phyloP scores from a whole-genome alignment of 2,888 invertebrate genomes.

The Rhamphomyia laevipes region DNA sequence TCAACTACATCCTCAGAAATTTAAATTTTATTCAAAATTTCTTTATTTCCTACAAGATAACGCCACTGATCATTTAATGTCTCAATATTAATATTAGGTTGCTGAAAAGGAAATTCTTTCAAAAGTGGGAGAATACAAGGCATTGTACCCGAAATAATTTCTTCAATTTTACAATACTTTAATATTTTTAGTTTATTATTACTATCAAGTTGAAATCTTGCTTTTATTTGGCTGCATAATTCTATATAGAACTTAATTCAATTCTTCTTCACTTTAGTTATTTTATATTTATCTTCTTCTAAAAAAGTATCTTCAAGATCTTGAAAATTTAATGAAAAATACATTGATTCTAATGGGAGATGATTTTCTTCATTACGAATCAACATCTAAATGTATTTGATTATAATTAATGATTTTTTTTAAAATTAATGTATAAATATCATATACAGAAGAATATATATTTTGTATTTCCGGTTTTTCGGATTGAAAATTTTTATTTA shows the following conservation, averaged over 20 bases:
- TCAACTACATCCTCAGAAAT: not conserved
- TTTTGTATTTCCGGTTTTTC: too few relatives aligned
- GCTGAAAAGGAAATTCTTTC: not conserved
- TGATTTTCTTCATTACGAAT: too few relatives aligned
- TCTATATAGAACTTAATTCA: slow-evolving; percentile 2
- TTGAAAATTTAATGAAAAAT: slow-evolving; percentile 4
- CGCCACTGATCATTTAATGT: slow-evolving; percentile 4
- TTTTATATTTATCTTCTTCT: not conserved
- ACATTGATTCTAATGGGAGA: not conserved
- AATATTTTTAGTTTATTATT: slow-evolving; percentile 3
- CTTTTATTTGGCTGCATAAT: slow-evolving; percentile 5
- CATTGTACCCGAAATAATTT: not conserved
- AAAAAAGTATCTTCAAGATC: slow-evolving; percentile 2
- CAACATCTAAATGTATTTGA: too few relatives aligned
- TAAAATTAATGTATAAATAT: too few relatives aligned
- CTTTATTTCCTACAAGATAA: not conserved
- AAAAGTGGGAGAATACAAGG: slow-evolving; percentile 3
- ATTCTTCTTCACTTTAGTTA: slow-evolving; percentile 3
- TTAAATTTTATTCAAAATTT: slow-evolving; percentile 1
- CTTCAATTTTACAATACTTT: slow-evolving; percentile 1
- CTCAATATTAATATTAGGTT: not conserved
- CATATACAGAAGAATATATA: too few relatives aligned
- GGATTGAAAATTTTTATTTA: too few relatives aligned
- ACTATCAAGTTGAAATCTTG: slow-evolving; percentile 5
- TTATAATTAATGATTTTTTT: too few relatives aligned